Evolutionary conservation across 2,888 invertebrate genomes (phyloP), one percentile per base, ranked within the genome.

Genomic region (Camponotus fellah): DNA sequence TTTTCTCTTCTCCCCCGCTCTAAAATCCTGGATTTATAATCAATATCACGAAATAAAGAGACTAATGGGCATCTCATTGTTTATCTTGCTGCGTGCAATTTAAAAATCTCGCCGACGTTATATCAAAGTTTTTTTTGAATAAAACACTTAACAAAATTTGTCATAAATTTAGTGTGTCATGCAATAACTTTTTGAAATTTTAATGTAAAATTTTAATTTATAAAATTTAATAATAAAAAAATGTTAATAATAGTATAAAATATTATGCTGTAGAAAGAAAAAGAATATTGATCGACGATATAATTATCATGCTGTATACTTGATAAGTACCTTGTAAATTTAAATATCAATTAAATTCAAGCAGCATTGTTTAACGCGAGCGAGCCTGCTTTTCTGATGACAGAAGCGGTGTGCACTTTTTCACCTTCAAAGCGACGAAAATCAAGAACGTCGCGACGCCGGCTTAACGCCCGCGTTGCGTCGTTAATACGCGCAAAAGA

Each of bases 401-500:
- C 9, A 56, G 56, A 60, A 60, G 26, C 10, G 46, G 21, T 14
- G 2, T 12, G 43, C 17, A 80, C 40, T 72, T 80, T 43, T 46
- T 8, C 34, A 60, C 43, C 34, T 60, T 26, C 17, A 49, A 60
- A 80, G 60, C 21, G 26, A 46, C 17, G 72, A 60, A 80, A 80
- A 80, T 80, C 79, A 80, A 80, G 71, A 14, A 71, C 21, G 21
- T 69, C 32, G n/a, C n/a, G 53, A 79, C 43, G 56, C 6, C 40
- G 17, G 46, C 79, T 79, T 79, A 71, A 60, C 79, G 34, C 43
- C 71, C 71, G 43, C 56, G 69, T 79, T 43, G 58, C 58, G 58
- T 79, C 58, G 34, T 79, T 79, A 71, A 79, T 79, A 71, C 79
- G 37, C 79, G 46, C 60, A 80, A 72, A 80, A 80, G 79, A 80